These are phyloP conservation scores for Chrysolina americana DNA, from an alignment of 2,888 invertebrate genomes.

Conservation along the genomic window DNA sequence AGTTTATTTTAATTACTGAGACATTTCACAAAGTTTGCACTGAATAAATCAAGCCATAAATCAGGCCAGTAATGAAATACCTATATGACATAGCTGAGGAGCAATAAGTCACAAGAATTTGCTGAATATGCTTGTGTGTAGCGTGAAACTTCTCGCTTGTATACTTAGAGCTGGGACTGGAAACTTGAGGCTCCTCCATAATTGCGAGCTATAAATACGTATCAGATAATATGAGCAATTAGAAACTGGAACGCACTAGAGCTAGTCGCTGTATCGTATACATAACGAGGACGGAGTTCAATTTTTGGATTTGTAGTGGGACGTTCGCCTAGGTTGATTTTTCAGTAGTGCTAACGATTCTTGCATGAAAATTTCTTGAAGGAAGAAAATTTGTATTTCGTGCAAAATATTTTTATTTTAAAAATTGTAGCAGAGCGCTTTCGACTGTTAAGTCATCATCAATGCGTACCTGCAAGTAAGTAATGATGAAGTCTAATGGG, in stretches of 20 bases:
- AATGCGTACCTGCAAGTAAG: too few species aligned
- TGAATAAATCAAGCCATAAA: slow-evolving; percentile 66
- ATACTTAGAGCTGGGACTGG: slow-evolving; percentile 52
- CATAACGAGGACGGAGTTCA: too few species aligned
- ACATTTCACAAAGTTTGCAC: slow-evolving; percentile 61
- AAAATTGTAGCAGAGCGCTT: too few species aligned
- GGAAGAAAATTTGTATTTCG: too few species aligned
- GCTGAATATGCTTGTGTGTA: slow-evolving; percentile 61
- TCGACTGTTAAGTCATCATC: too few species aligned
- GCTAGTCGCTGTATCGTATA: not conserved
- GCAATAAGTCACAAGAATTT: slow-evolving; percentile 63
- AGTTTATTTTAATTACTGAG: slow-evolving; percentile 61
- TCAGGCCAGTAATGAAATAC: slow-evolving; percentile 69
- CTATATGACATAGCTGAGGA: slow-evolving; percentile 66
- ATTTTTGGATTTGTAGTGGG: too few species aligned
- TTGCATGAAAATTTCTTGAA: too few species aligned
- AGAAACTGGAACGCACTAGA: slow-evolving; percentile 56
- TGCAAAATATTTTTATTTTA: too few species aligned
- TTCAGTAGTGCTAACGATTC: too few species aligned
- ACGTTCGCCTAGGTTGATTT: too few species aligned
- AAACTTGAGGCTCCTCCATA: slow-evolving; percentile 67
- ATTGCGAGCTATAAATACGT: slow-evolving; percentile 69
- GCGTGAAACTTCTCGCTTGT: slow-evolving; percentile 59
- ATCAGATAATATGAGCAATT: slow-evolving; percentile 68
- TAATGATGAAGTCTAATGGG: too few species aligned